Evolutionary conservation across 2,888 invertebrate species (phyloP).

Genomic region (Gisinianus flammeolus): DNA sequence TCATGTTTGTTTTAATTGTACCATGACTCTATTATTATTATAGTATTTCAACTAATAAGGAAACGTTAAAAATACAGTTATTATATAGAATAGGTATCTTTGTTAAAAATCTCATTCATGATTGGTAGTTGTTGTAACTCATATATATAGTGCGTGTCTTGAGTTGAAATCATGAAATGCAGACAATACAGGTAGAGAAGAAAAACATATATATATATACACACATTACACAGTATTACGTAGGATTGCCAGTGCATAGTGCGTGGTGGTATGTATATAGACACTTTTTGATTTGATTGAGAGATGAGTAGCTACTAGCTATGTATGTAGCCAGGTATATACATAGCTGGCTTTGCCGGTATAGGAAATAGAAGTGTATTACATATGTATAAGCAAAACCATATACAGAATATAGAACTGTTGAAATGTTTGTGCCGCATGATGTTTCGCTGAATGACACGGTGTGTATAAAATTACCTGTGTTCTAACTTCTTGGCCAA

Average conservation of each 20-base stretch:
- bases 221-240: background rate
- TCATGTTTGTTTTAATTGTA: slow-evolving; percentile 3
- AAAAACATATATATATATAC: background rate
- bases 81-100: slow-evolving; percentile 7
- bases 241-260: background rate
- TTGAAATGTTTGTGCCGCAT: slow-evolving; percentile 19
- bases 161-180: background rate
- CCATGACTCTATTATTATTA: background rate
- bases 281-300: background rate
- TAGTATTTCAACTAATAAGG: background rate
- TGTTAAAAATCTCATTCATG: slow-evolving; percentile 10
- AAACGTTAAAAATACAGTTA: background rate
- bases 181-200: background rate
- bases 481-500: background rate
- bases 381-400: no score
- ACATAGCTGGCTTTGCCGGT: no score
- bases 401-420: slow-evolving; percentile 2
- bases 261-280: background rate
- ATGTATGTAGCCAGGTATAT: no score
- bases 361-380: no score
- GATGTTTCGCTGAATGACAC: slow-evolving; percentile 12
- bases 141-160: background rate
- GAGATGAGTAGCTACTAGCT: background rate
- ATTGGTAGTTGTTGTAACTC: slow-evolving; percentile 16
- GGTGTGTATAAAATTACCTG: slow-evolving; percentile 11